Base-by-base conservation (phyloP, 1,140 invertebrate species). In the Calycopis cecrops region DNA sequence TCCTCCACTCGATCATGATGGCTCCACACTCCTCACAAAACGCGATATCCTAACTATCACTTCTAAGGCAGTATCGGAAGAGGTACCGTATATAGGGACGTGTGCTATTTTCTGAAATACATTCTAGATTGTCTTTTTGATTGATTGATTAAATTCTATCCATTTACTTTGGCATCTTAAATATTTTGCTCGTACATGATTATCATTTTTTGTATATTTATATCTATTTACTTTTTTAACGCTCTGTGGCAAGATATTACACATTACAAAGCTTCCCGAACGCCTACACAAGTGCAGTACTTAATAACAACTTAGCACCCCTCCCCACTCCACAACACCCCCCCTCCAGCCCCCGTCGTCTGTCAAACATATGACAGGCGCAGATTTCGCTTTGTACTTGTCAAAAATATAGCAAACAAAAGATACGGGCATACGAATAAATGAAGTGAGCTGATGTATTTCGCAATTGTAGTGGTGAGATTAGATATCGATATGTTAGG, bases 331-430 rank as follows among this genome's bases (percentile, higher is more conserved):
- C 56, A 40, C 38, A 8, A 7, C 38, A 1, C 57, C 14, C 34
- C 42, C 54, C 53, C 54, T 35, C 17, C 38, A 21, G 21, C 58
- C 52, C 55, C 17, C 37, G 55, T 73, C 70, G 69, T 76, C 79
- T 81, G 79, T 82, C 82, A 84, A 82, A 82, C 79, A 70, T 77
- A 81, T 75, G 82, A 85, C 82, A 83, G 69, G 73, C 74, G 73
- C 82, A 85, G 82, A 85, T 85, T 75, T 69, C 73, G 78, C 82
- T 85, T 85, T 83, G 79, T 84, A 78, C 79, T 84, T 85, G 82
- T 85, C 82, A 85, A 85, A 85, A 85, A 85, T 85, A 85, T 82
- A 80, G 76, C 77, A 83, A 83, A 85, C 82, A 85, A 85, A 83
- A 85, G 82, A 84, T 85, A 84, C 77, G 71, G 69, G 62, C 63